Base-by-base conservation (phyloP, 2,888 invertebrate genomes). In the Acanthosoma haemorrhoidale region DNA sequence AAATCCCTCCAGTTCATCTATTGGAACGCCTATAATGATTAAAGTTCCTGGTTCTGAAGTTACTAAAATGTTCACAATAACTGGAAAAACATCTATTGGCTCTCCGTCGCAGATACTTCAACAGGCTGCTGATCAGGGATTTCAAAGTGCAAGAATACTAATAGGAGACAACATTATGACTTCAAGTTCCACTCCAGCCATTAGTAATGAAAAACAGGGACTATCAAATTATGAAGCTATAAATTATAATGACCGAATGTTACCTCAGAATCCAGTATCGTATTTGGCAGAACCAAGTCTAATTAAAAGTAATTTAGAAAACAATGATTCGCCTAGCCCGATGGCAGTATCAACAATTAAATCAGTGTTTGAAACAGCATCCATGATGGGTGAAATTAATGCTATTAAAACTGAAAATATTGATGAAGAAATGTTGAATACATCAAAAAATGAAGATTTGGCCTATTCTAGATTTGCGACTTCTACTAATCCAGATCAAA, bases 21-120 rank as follows among this genome's bases (percentile, higher is more conserved):
- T 66, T 32, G 70, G 70, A 36, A 70, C 66, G 76, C 88, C 89
- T 0, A 86, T 89, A 70, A 88, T 88, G 2, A 84, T 89, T 73
- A 86, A 88, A 0, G 84, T 88, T 76, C 86, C 88, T 4, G 82
- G 82, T 3, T 81, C 81, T 41, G 70, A 59, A 41, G 59, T 64
- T 21, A 69, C 69, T 6, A 66, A 67, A 59, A 70, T 67, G 8
- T 32, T 70, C 4, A 66, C 70, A 0, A 67, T 70, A 29, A 66
- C 66, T 15, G 67, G 67, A 11, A 66, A 60, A 21, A 18, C 67
- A 2, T 67, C 66, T 3, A 15, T 59, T 8, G 34, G 38, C 32
- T 31, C 58, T 16, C 34, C 64, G n/a, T 66, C 70, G 15, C 39
- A 59, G n/a, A 58, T 70, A 32, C 70, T 41, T 25, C 41, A 60